Base-by-base conservation (phyloP, 37 sponge, comb jelly and placozoan species). In the Haliclona indistincta region DNA sequence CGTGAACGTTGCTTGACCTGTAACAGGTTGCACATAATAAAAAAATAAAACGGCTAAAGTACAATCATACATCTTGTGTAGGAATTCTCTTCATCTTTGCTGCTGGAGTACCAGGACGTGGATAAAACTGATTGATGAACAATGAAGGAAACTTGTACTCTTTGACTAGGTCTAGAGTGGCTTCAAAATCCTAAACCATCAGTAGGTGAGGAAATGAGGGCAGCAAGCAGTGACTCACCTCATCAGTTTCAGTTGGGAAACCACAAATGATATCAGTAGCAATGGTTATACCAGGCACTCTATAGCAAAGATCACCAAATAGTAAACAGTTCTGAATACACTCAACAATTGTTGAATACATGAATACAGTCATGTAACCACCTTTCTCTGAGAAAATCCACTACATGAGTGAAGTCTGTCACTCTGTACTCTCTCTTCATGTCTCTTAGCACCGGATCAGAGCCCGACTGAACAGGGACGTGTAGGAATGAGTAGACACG, bases 261-360 rank as follows among this genome's bases (percentile, higher is more conserved):
- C 98, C 98, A 84, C 98, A 97, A 35, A 97, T 97, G 67, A 97
- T 88, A 63, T 97, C 98, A n/a, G 98, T 97, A 61, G 93, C 98
- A 79, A 97, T 94, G 90, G 86, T 94, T 56, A 97, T 58, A 22
- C 85, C 93, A 15, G 98, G 98, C 5, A 97, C 95, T 26, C 96
- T 95, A 67, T 17, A 40, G 39, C 6, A 7, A 13, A 13, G 20
- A 13, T 26, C 0, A 19, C 15, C 19, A 22, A 22, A 33, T 33
- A 33, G 35, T 33, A 63, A 63, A 19, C 64, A 30, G 64, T 19
- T 33, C 13, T 30, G 20, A 11, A 33, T 13, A 63, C 35, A 63
- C 35, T 4, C 23, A n/a, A 39, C 26, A 23, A 30, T 56, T 33
- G 10, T 13, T 53, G 2, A 70, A 4, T 70, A n/a, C 26, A 30